Evolutionary conservation across 2,888 invertebrate species (phyloP), one percentile per base, ranked within the genome.

Genomic region (Tenthredo notha): DNA sequence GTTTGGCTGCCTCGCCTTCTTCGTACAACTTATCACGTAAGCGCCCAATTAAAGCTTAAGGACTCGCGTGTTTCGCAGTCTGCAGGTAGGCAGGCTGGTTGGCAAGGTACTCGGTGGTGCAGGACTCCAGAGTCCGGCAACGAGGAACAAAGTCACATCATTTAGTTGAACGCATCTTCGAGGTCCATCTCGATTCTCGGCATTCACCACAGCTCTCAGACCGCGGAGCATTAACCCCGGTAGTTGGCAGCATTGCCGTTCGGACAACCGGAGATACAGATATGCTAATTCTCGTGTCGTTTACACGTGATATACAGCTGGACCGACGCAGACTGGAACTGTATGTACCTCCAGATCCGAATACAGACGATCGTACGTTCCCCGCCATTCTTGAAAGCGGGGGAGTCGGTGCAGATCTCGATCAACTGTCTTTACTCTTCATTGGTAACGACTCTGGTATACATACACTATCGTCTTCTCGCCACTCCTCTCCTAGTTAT

Each of bases 261-360:
- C 88, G 89, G 89, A 90, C 90, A 89, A 90, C 87, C 86, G 88
- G 90, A 90, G 90, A 91, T 91, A 90, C 90, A 90, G 90, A 91
- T 91, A 92, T 91, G 91, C 90, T 91, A 91, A 91, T 91, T 91
- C 88, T 87, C 88, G 88, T 90, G 91, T 91, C 91, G 91, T 91
- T 91, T 91, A 91, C 90, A 89, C 89, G 91, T 91, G 91, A 91
- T 91, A 90, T 91, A 91, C 91, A 89, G 91, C 90, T 88, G 86
- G 88, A 88, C 90, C 90, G 91, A 91, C 90, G 89, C 89, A 90
- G 89, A 89, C 29, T 83, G 67, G 83, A 70, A 29, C 67, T 65
- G 47, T 29, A 29, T 29, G 37, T 43, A 61, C 67, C 33, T 65
- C 67, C n/a, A 58, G 33, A 37, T 54, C 80, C 58, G 80, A 58